Base-by-base conservation (phyloP, 2,888 invertebrate species). In the Venustoraphidia nigricollis region DNA sequence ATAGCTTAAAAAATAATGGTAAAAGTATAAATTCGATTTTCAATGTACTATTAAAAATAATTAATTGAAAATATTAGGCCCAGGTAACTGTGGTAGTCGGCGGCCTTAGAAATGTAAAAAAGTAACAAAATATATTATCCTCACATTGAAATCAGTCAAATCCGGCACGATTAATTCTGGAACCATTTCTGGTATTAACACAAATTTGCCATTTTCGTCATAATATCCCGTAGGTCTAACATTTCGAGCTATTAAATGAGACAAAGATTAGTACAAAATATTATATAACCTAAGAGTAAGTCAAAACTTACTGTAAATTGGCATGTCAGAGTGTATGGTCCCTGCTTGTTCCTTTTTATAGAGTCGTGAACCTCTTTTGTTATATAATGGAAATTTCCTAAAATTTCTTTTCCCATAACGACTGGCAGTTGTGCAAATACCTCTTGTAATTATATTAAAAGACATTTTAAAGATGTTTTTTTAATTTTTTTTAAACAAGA, bases 101-200 rank as follows among this genome's bases (percentile, higher is more conserved):
- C 6, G 27, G 27, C 27, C 27, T 27, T 27, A 27, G 27, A 27
- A 27, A 27, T 27, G 3, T 27, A 3, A 27, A 27, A 27, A 27
- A 27, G 17, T 27, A 27, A 27, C 27, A 27, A 27, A 27, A 27
- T 5, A 27, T 40, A 13, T 11, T n/a, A 36, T 14, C 49, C 56
- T 59, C 65, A 76, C 79, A 61, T 82, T 69, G 60, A 84, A 97
- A 54, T 73, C 79, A 53, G 75, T 80, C 27, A 98, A 67, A 64
- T 94, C 82, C 1, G 97, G 97, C 2, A 97, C 95, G 49, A 97
- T 78, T 11, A 97, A 63, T 62, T 95, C 87, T 0, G 96, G 94
- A 53, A 91, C 77, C 81, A 83, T 92, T 72, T 96, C 95, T 1
- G 86, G 84, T 4, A 96, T 69, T 10, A 63, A 57, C 1, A 78